Conservation (phyloP, 1,140 invertebrate species). For the Sycophaga agraensis region DNA sequence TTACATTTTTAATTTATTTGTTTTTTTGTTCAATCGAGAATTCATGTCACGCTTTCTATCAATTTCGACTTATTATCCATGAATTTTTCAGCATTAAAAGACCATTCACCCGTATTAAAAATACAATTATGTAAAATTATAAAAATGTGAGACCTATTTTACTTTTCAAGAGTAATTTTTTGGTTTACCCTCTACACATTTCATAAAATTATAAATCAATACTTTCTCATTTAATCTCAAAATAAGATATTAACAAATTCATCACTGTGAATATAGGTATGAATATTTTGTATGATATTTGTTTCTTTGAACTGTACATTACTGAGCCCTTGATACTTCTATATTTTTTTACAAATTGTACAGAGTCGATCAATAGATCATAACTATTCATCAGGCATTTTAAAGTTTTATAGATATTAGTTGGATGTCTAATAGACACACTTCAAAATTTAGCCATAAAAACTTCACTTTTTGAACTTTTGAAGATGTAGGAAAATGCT, state of each 20-base stretch:
- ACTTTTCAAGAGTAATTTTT: neutral
- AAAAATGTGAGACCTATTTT: neutral
- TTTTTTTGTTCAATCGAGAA: slow-evolving; percentile 7
- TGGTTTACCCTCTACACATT: neutral
- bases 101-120: neutral
- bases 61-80: slow-evolving; percentile 1
- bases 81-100: slow-evolving; percentile 12
- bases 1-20: slow-evolving; percentile 20
- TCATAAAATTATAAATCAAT: slow-evolving; percentile 8
- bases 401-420: neutral
- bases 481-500: slow-evolving; percentile 14
- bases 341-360: no score
- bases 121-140: slow-evolving; percentile 14
- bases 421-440: no score
- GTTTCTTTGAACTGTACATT: slow-evolving; percentile 2
- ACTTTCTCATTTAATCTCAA: neutral
- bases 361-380: no score
- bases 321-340: slow-evolving; percentile 27
- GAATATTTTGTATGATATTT: slow-evolving; percentile 4
- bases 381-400: no score
- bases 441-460: no score
- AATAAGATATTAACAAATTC: no score
- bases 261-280: neutral
- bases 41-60: no score
- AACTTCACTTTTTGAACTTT: slow-evolving; percentile 9